Conservation (phyloP, 2,888 invertebrate species). For the Taenaris catops region DNA sequence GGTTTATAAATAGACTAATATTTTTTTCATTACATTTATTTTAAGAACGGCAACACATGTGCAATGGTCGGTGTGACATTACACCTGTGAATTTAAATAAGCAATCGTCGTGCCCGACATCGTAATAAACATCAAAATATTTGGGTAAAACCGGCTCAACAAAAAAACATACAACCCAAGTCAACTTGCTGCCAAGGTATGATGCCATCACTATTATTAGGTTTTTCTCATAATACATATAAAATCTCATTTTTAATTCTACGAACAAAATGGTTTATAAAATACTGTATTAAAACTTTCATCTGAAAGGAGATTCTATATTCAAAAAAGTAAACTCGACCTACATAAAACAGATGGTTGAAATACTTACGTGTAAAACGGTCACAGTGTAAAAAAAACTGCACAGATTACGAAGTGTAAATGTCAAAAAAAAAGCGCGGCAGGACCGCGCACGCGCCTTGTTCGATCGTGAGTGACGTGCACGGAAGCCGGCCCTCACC, state of each 20-base stretch:
- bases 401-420: constrained; percentile 39
- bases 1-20: too few species aligned
- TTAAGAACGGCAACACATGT: too few species aligned
- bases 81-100: too few species aligned
- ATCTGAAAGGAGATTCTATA: too few species aligned
- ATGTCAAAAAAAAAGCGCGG: constrained; percentile 48
- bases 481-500: constrained; percentile 56
- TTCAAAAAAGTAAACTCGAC: constrained; percentile 20
- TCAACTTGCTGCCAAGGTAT: constrained; percentile 6
- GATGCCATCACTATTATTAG: constrained; percentile 16
- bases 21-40: neutral
- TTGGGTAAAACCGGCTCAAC: constrained; percentile 24
- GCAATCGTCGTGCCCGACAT: too few species aligned
- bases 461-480: constrained; percentile 65
- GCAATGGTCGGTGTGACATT: too few species aligned
- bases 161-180: constrained; percentile 18
- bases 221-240: neutral
- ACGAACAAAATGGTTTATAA: too few species aligned
- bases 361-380: constrained; percentile 49
- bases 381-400: constrained; percentile 29
- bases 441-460: constrained; percentile 51
- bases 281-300: constrained; percentile 2
- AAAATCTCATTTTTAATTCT: too few species aligned
- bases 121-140: constrained; percentile 22
- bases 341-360: constrained; percentile 22